These are phyloP conservation scores for Zoanthus solanderi DNA, from an alignment of 92 coral and sea anemone genomes.

Conservation along the genomic window DNA sequence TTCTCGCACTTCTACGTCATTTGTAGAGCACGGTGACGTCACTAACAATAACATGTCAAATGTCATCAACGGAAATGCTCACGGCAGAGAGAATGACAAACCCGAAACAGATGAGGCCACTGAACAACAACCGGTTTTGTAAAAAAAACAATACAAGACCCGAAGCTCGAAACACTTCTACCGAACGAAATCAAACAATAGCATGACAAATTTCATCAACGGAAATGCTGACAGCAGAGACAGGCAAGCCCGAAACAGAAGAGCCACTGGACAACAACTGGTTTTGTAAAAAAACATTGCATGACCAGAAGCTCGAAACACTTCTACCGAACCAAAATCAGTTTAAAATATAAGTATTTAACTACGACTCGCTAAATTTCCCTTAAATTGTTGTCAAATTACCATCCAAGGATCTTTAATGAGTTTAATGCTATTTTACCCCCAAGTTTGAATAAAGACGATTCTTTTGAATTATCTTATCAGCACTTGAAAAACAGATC, in stretches of 20 bases:
- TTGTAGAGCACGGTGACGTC: slow-evolving; percentile 24
- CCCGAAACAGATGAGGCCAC: background rate
- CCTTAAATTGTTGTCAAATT: too few relatives aligned
- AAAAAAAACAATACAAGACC: background rate
- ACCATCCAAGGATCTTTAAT: too few relatives aligned
- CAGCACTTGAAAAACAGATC: too few relatives aligned
- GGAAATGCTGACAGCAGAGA: background rate
- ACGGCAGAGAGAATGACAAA: background rate
- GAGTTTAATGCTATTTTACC: too few relatives aligned
- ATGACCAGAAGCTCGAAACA: too few relatives aligned
- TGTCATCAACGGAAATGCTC: background rate
- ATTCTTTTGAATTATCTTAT: too few relatives aligned
- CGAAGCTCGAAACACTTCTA: too few relatives aligned
- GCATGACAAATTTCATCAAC: background rate
- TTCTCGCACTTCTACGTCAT: slow-evolving; percentile 27
- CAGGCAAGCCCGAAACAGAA: background rate
- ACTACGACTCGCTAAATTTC: too few relatives aligned
- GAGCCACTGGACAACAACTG: background rate
- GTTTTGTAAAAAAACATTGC: background rate
- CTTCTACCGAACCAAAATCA: too few relatives aligned
- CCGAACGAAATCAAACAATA: background rate
- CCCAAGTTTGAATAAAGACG: too few relatives aligned
- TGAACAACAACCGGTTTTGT: background rate
- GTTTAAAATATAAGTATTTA: too few relatives aligned
- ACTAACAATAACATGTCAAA: background rate